phyloP scores from a whole-genome alignment of 2,888 invertebrate genomes.

The Platypus cylindrus region DNA sequence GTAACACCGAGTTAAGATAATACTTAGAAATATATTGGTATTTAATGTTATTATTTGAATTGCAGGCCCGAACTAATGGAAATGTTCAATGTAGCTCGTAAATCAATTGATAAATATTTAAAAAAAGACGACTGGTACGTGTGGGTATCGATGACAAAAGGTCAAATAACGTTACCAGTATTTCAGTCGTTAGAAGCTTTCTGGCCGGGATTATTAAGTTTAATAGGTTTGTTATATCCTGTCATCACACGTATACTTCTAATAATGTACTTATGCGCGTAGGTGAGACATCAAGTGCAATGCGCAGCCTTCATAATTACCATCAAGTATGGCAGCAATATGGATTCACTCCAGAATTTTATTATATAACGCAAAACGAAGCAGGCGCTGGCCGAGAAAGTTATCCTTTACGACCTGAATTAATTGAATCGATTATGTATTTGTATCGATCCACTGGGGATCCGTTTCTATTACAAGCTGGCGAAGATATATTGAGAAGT shows the following conservation, averaged over 20 bases:
- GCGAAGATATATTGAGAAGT: slow-evolving; percentile 84
- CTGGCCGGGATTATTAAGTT: slow-evolving; percentile 90
- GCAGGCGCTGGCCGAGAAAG: slow-evolving; percentile 74
- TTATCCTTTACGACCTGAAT: slow-evolving; percentile 91
- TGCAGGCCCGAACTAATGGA: slow-evolving; percentile 70
- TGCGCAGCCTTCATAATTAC: slow-evolving; percentile 90
- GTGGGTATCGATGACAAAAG: slow-evolving; percentile 98
- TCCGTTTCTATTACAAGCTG: slow-evolving; percentile 81
- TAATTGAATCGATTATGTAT: slow-evolving; percentile 95
- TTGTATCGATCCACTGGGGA: slow-evolving; percentile 90
- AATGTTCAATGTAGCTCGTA: slow-evolving; percentile 73
- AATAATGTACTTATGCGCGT: not conserved
- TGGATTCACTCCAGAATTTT: slow-evolving; percentile 96
- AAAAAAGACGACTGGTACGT: slow-evolving; percentile 96
- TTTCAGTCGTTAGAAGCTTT: slow-evolving; percentile 97
- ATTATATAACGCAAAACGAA: slow-evolving; percentile 82
- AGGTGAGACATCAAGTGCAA: slow-evolving; percentile 82
- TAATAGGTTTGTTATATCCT: slow-evolving; percentile 44
- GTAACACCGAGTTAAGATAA: slow-evolving; percentile 5
- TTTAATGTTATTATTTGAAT: slow-evolving; percentile 3
- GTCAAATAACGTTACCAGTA: slow-evolving; percentile 89
- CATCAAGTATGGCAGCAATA: slow-evolving; percentile 95
- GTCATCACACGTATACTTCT: not conserved
- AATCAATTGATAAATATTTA: slow-evolving; percentile 70
- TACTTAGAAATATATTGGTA: slow-evolving; percentile 1